Evolutionary conservation across 1,140 invertebrate species (phyloP).

Genomic region (Rhyzopertha dominica): DNA sequence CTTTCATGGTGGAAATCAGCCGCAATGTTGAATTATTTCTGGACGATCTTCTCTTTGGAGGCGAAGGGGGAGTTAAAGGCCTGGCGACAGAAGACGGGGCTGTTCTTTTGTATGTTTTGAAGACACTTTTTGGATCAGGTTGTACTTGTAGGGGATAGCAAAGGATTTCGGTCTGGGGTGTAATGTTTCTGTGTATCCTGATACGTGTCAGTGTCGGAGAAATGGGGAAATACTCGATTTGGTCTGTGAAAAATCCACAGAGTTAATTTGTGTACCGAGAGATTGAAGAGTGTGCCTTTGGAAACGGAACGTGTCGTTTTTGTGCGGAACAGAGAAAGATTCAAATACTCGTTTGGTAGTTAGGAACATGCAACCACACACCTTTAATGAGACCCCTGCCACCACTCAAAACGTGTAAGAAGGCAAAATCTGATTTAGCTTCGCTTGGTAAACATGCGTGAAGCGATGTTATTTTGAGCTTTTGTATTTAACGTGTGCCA

Average conservation of each 20-base stretch:
- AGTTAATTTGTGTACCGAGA: too few species aligned
- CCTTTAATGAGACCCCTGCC: too few species aligned
- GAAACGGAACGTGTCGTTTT: too few species aligned
- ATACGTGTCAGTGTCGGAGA: slow-evolving; percentile 73
- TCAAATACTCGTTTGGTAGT: too few species aligned
- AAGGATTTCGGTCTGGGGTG: slow-evolving; percentile 47
- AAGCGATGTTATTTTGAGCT: too few species aligned
- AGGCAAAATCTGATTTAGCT: too few species aligned
- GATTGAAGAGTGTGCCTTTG: too few species aligned
- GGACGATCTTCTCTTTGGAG: slow-evolving; percentile 66
- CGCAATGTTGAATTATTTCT: slow-evolving; percentile 64
- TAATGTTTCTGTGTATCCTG: slow-evolving; percentile 62
- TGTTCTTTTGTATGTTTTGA: slow-evolving; percentile 49
- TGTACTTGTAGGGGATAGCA: slow-evolving; percentile 56
- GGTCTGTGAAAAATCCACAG: slow-evolving; percentile 57
- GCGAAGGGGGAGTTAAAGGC: slow-evolving; percentile 54
- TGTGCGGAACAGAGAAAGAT: too few species aligned
- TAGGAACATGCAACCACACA: too few species aligned
- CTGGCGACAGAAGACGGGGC: slow-evolving; percentile 48
- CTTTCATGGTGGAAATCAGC: slow-evolving; percentile 55
- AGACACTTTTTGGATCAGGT: slow-evolving; percentile 42
- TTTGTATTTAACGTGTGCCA: slow-evolving; percentile 2
- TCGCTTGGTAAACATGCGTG: too few species aligned
- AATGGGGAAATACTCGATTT: slow-evolving; percentile 76
- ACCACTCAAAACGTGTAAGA: too few species aligned